These are phyloP conservation scores for Myopa tessellatipennis DNA, from an alignment of 2,888 invertebrate genomes.

Conservation along the genomic window DNA sequence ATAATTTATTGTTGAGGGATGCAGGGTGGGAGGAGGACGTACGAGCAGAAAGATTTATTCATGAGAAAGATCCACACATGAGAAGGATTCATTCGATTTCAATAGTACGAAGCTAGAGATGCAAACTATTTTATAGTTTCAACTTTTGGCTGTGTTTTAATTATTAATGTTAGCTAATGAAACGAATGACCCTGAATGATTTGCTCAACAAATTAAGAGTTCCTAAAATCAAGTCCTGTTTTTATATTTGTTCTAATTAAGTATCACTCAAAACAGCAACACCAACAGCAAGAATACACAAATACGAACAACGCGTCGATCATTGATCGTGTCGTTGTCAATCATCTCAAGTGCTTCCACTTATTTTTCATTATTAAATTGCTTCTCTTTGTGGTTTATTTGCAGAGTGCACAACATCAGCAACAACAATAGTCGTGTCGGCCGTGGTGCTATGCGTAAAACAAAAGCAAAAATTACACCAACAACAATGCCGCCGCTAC, in stretches of 20 bases:
- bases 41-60: too few species aligned
- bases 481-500: slow-evolving; percentile 42
- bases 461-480: slow-evolving; percentile 33
- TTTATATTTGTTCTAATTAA: not conserved
- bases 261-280: not conserved
- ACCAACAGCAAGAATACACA: not conserved
- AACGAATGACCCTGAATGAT: not conserved
- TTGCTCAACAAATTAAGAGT: not conserved
- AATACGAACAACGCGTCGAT: not conserved
- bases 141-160: too few species aligned
- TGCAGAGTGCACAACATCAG: slow-evolving; percentile 20
- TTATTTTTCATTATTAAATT: slow-evolving; percentile 25
- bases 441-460: not conserved
- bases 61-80: too few species aligned
- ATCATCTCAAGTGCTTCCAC: slow-evolving; percentile 27
- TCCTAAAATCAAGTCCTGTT: not conserved
- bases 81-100: too few species aligned
- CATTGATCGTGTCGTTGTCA: slow-evolving; percentile 21
- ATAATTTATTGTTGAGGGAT: not conserved
- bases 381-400: slow-evolving; percentile 17
- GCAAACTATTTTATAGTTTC: too few species aligned
- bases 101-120: too few species aligned
- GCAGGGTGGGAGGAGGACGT: too few species aligned
- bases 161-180: too few species aligned
- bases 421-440: slow-evolving; percentile 1